Conservation (phyloP, 2,113 vertebrate species). For the Turnix velox region DNA sequence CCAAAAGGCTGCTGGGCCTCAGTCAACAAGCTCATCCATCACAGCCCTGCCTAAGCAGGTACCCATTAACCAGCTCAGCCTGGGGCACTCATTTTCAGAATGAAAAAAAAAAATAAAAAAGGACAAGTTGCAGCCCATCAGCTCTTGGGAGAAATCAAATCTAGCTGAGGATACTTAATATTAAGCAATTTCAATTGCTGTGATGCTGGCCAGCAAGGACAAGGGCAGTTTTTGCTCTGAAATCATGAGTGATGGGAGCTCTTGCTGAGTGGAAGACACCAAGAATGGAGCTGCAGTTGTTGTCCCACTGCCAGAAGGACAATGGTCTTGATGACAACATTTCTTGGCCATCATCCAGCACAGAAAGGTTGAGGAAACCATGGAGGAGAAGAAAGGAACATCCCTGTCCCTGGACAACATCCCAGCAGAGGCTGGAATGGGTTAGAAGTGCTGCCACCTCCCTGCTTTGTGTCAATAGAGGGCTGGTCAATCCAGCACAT, state of each 20-base stretch:
- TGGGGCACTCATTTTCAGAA: not conserved
- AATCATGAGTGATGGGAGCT: not conserved
- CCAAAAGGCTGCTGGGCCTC: not conserved
- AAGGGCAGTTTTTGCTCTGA: not conserved
- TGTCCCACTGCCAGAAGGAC: not conserved
- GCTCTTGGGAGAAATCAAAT: not conserved
- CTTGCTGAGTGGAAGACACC: not conserved
- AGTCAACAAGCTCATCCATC: not conserved
- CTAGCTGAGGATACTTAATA: not conserved
- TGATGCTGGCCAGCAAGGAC: not conserved
- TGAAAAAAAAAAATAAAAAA: not conserved
- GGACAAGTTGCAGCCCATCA: not conserved
- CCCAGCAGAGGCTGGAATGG: not conserved
- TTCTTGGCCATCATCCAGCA: not conserved
- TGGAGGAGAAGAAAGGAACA: not conserved
- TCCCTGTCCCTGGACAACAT: not conserved
- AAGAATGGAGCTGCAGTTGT: too few species aligned
- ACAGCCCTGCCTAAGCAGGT: not conserved
- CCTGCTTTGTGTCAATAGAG: accelerated
- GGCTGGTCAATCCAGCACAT: not conserved
- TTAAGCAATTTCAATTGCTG: not conserved
- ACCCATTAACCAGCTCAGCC: not conserved
- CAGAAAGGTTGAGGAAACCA: not conserved
- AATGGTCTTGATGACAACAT: not conserved
- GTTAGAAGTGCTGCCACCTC: not conserved